phyloP scores from a whole-genome alignment of 2,113 vertebrate genomes.

The Cisticola juncidis region DNA sequence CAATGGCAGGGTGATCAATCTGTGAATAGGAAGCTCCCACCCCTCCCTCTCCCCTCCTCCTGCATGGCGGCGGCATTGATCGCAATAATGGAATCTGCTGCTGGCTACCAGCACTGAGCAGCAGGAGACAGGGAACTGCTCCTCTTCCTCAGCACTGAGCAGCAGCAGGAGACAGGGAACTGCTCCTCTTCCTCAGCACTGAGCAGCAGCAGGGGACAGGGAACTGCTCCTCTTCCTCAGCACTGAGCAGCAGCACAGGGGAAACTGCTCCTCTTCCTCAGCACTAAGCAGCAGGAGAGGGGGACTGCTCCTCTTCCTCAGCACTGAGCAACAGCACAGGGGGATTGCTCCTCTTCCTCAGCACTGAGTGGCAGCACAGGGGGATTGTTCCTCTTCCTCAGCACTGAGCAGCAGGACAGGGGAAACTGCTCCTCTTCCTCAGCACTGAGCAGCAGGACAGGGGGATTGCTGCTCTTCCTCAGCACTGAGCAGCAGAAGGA shows the following conservation, averaged over 20 bases:
- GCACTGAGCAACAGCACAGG: background rate
- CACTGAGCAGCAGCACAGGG: background rate
- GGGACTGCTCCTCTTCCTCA: slow-evolving; percentile 26
- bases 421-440: slow-evolving; percentile 48
- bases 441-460: background rate
- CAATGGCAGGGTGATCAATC: slow-evolving; percentile 83
- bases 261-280: slow-evolving; percentile 14
- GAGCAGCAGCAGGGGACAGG: slow-evolving; percentile 23
- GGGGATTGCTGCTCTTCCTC: background rate
- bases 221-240: background rate
- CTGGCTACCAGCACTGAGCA: slow-evolving; percentile 72
- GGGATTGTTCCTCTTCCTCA: slow-evolving; percentile 35
- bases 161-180: background rate
- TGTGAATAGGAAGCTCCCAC: slow-evolving; percentile 77
- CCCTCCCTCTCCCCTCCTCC: slow-evolving; percentile 73
- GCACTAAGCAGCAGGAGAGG: background rate
- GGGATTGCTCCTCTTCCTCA: slow-evolving; percentile 54
- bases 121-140: slow-evolving; percentile 6
- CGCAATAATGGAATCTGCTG: slow-evolving; percentile 78
- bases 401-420: no score
- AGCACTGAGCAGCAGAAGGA: slow-evolving; percentile 39
- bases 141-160: background rate
- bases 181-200: background rate
- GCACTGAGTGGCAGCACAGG: background rate
- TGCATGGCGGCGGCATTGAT: slow-evolving; percentile 80